Base-by-base conservation (phyloP, 2,113 vertebrate species). In the Helogale parvula region DNA sequence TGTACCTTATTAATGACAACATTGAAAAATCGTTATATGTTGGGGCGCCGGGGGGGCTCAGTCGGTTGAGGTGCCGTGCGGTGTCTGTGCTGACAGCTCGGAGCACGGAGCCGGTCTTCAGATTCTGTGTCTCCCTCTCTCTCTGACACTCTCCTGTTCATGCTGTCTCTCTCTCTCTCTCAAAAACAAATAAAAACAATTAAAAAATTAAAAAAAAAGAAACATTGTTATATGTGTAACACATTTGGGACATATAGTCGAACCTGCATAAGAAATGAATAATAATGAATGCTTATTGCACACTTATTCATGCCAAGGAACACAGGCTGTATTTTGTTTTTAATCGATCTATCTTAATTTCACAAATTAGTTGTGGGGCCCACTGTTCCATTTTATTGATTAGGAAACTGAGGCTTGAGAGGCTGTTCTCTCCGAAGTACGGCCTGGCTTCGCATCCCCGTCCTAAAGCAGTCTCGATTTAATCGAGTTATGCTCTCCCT, bases 401-500 rank as follows among this genome's bases (percentile, higher is more conserved):
- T 17, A 52, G 68, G n/a, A 66, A 60, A 72, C 80, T 72, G 83
- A 77, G 21, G 31, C 50, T 3, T 0, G 17, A 38, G 72, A 38
- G 7, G 0, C 1, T 9, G 9, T 16, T 13, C 25, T 41, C 19
- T 74, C 41, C 0, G 66, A 21, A 1, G 15, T 2, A 38, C n/a
- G 8, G 31, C 0, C 3, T 0, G 6, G 31, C 33, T 63, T 47
- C 57, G 5, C 5, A 1, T 33, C 33, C 68, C 13, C 13, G 1
- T 1, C 21, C 31, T 25, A 33, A 23, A 29, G 71, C 21, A 25
- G 25, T 19, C n/a, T 77, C 50, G 7, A 1, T 23, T 50, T 19
- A 27, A 19, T 0, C 3, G 27, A 25, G 15, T 27, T 60, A 10
- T 29, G 9, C 15, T 50, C 71, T 91, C 19, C 71, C 16, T 68